A percentile compares a stretch with the other conserved stretches of the same genome.
Evolutionary conservation across 2,888 invertebrate genomes (phyloP).

Genomic region (Drosophila stalkeri): DNA sequence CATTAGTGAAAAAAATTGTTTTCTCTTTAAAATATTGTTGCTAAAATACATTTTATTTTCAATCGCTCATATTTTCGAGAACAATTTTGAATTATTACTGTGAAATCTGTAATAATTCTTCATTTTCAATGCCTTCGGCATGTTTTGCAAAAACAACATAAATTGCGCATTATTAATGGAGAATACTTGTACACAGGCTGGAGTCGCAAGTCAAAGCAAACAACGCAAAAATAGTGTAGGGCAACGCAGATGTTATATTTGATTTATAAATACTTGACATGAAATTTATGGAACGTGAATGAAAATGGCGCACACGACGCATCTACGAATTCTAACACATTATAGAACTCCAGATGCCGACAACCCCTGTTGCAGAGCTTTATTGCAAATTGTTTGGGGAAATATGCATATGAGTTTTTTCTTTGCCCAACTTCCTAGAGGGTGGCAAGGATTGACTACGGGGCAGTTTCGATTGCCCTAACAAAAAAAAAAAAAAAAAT

Average conservation of each 20-base stretch:
- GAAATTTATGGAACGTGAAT: slow-evolving; percentile 75
- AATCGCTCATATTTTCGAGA: slow-evolving; percentile 1
- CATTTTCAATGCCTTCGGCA: slow-evolving; percentile 58
- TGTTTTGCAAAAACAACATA: slow-evolving; percentile 30
- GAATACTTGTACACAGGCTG: slow-evolving; percentile 72
- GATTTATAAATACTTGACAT: slow-evolving; percentile 77
- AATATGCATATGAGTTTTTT: slow-evolving; percentile 45
- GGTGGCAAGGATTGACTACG: slow-evolving; percentile 53
- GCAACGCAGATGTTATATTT: slow-evolving; percentile 42
- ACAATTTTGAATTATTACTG: slow-evolving; percentile 43
- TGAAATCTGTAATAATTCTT: slow-evolving; percentile 70
- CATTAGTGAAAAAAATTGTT: neutral
- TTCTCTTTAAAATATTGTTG: neutral
- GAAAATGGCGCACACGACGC: slow-evolving; percentile 61
- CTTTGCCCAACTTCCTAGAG: slow-evolving; percentile 10
- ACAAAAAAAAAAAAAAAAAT: neutral
- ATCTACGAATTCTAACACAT: slow-evolving; percentile 26
- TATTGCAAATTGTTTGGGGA: slow-evolving; percentile 28
- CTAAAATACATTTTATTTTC: neutral
- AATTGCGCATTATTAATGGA: slow-evolving; percentile 65
- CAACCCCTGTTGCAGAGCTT: slow-evolving; percentile 35
- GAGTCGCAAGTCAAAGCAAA: slow-evolving; percentile 27
- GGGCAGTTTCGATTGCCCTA: neutral
- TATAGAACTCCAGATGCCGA: slow-evolving; percentile 32
- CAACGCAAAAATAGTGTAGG: slow-evolving; percentile 34